Conservation (phyloP, 2,797 vertebrate species). For the Pachyuromys duprasi region DNA sequence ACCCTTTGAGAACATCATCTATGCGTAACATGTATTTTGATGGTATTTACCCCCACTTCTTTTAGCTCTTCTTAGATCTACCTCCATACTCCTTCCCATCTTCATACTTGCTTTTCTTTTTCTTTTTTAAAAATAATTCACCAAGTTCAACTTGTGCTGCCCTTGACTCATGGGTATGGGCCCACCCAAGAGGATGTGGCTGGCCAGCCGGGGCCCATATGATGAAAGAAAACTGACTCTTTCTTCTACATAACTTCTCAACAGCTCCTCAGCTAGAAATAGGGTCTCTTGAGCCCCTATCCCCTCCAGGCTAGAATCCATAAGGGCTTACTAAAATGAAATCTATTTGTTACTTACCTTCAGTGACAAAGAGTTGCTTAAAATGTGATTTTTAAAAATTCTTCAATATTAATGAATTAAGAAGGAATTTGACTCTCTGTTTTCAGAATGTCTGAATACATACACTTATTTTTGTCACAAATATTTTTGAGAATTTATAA, state of each 20-base stretch:
- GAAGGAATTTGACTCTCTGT: conserved; percentile 35
- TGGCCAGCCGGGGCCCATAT: background rate
- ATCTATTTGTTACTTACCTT: background rate
- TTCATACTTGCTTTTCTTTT: background rate
- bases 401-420: background rate
- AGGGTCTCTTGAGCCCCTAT: background rate
- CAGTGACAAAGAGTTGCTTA: background rate
- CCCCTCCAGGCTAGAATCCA: background rate
- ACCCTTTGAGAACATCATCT: background rate
- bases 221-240: background rate
- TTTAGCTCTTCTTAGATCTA: background rate
- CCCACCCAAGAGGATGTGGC: background rate
- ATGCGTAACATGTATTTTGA: background rate
- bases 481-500: background rate
- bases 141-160: background rate
- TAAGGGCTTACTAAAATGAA: background rate
- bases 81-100: background rate
- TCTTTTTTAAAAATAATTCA: background rate
- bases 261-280: background rate
- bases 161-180: background rate
- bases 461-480: background rate
- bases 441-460: conserved; percentile 33
- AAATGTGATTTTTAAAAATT: conserved; percentile 37
- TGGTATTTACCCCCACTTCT: background rate
- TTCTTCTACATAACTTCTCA: background rate